Conservation (phyloP, 2,797 vertebrate species). For the Melanotaenia parkinsoni region DNA sequence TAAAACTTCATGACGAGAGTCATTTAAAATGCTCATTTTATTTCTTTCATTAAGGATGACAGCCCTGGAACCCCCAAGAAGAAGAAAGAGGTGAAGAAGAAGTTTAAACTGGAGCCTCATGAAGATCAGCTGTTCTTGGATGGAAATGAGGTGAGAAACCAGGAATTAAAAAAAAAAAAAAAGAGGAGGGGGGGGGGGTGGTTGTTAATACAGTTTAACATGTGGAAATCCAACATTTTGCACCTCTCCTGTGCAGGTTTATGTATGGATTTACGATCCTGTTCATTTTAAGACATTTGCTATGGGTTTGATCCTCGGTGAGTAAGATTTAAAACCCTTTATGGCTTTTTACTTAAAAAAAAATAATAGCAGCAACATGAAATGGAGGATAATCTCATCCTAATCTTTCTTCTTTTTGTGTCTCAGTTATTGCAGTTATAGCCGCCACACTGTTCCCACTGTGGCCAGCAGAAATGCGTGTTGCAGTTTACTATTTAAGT, state of each 20-base stretch:
- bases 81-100: conserved; percentile 97
- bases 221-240: neutral
- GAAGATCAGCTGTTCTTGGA: conserved; percentile 97
- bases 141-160: conserved; percentile 90
- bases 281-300: conserved; percentile 99
- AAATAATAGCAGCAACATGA: neutral
- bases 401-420: conserved; percentile 5
- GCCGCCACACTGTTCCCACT: conserved; percentile 97
- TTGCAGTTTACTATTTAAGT: conserved; percentile 98
- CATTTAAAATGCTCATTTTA: neutral
- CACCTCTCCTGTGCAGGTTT: conserved; percentile 84
- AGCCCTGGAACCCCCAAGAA: conserved; percentile 96
- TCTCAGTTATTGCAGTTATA: conserved; percentile 94
- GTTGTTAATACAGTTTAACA: neutral
- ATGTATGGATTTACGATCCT: conserved; percentile 98
- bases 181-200: neutral
- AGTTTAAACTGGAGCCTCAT: conserved; percentile 98
- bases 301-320: conserved; percentile 98
- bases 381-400: neutral
- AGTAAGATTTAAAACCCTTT: conserved; percentile 60
- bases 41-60: conserved; percentile 86
- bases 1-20: neutral
- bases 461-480: conserved; percentile 99
- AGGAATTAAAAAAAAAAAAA: neutral
- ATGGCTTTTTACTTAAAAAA: neutral